Percentiles rank a stretch among this genome's conserved stretches.
These are phyloP conservation scores for Haliaeetus leucogaster DNA, from an alignment of 2,113 vertebrate genomes.

Conservation along the genomic window DNA sequence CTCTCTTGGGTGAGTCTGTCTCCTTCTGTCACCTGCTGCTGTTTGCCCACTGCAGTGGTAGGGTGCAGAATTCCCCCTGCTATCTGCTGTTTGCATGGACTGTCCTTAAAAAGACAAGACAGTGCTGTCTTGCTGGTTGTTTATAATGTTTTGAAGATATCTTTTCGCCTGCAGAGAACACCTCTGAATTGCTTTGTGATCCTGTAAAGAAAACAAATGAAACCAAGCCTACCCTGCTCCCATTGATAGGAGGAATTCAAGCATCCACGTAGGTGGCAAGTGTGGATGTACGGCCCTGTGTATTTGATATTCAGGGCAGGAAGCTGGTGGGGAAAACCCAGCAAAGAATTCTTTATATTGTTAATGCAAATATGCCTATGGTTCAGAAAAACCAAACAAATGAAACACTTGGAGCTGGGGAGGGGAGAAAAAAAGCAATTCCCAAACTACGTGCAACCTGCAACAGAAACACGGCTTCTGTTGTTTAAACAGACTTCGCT, in stretches of 20 bases:
- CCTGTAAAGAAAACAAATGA: not conserved
- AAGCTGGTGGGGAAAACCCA: not conserved
- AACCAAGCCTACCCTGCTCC: not conserved
- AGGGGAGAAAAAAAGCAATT: not conserved
- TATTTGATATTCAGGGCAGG: constrained; percentile 21
- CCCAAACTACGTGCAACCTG: not conserved
- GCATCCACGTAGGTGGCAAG: not conserved
- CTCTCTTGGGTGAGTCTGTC: not conserved
- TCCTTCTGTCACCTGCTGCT: not conserved
- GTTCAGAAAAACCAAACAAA: constrained; percentile 1
- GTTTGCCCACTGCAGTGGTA: not conserved
- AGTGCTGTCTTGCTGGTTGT: not conserved
- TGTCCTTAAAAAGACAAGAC: not conserved
- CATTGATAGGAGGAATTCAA: not conserved
- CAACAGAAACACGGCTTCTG: not conserved
- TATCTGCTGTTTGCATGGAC: not conserved
- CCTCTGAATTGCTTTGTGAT: constrained; percentile 9
- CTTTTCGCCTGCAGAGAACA: not conserved
- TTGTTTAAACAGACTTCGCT: not conserved
- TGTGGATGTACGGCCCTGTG: not conserved
- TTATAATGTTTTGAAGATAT: not conserved
- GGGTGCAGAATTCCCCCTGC: not conserved
- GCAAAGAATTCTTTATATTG: not conserved
- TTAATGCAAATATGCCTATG: not conserved
- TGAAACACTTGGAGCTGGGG: not conserved